Percentiles rank a stretch among this genome's conserved stretches.
Conservation (phyloP, 2,888 invertebrate genomes). For the Dolichomitus sp. region DNA sequence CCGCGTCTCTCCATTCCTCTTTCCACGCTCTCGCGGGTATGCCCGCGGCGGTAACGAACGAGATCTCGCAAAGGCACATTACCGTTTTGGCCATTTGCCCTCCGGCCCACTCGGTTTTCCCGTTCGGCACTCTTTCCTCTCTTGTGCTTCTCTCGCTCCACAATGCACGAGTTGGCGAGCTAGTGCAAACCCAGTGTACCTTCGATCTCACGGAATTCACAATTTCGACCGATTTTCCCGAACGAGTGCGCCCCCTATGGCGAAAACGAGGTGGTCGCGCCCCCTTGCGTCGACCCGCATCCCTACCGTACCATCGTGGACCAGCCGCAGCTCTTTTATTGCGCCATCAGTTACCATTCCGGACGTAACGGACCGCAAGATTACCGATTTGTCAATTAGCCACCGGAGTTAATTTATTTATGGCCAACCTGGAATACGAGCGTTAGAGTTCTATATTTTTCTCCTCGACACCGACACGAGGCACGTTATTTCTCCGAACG, state of each 20-base stretch:
- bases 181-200: constrained; percentile 6
- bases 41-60: constrained; percentile 53
- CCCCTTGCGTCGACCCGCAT: constrained; percentile 40
- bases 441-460: constrained; percentile 66
- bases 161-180: constrained; percentile 1
- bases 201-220: constrained; percentile 45
- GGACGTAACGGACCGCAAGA: constrained; percentile 73
- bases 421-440: constrained; percentile 62
- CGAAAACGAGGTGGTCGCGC: constrained; percentile 10
- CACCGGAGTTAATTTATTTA: constrained; percentile 80
- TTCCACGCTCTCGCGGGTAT: constrained; percentile 25
- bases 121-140: not conserved
- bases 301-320: constrained; percentile 47
- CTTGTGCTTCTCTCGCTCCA: not conserved
- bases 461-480: constrained; percentile 38
- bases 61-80: constrained; percentile 59
- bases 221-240: constrained; percentile 50
- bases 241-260: constrained; percentile 32
- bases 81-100: constrained; percentile 67
- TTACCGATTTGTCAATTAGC: constrained; percentile 83
- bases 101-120: constrained; percentile 34
- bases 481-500: constrained; percentile 23
- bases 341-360: constrained; percentile 77
- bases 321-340: constrained; percentile 73
- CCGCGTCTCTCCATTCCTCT: constrained; percentile 39